Conservation (phyloP, 2,113 vertebrate genomes). For the Sinosuthora webbiana region DNA sequence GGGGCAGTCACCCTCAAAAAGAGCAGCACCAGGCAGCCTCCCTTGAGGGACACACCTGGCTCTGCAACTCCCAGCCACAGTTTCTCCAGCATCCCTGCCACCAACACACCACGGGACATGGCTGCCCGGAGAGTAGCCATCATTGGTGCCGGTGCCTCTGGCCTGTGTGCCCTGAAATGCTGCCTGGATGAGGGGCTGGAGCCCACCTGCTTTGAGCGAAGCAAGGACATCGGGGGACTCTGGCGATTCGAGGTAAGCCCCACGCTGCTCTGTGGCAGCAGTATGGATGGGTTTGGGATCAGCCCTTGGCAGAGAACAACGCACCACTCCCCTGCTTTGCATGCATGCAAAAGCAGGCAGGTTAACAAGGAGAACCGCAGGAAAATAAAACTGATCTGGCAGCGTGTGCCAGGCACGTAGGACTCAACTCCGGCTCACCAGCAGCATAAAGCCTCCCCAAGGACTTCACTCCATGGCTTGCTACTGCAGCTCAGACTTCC, state of each 20-base stretch:
- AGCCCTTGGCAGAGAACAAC: rapidly evolving
- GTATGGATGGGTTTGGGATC: rapidly evolving
- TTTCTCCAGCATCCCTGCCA: neutral
- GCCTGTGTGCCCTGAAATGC: constrained; percentile 30
- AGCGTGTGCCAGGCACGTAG: rapidly evolving
- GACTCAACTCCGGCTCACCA: neutral
- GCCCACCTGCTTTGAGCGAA: constrained; percentile 45
- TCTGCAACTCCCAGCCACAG: rapidly evolving
- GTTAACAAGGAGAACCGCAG: neutral
- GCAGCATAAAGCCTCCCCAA: neutral
- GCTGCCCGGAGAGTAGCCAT: neutral
- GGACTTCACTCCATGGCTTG: neutral
- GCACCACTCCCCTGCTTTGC: neutral
- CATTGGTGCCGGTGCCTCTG: neutral
- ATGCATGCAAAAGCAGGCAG: rapidly evolving
- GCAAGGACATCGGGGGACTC: constrained; percentile 27
- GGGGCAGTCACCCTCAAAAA: neutral
- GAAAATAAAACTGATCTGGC: neutral
- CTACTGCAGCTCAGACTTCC: neutral
- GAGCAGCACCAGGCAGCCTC: rapidly evolving
- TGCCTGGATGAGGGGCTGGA: constrained; percentile 56
- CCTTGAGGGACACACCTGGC: neutral
- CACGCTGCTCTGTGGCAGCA: rapidly evolving
- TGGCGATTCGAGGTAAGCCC: constrained; percentile 44
- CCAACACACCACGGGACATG: neutral